phyloP scores from a whole-genome alignment of 2,888 invertebrate genomes.

The Spodoptera exigua region DNA sequence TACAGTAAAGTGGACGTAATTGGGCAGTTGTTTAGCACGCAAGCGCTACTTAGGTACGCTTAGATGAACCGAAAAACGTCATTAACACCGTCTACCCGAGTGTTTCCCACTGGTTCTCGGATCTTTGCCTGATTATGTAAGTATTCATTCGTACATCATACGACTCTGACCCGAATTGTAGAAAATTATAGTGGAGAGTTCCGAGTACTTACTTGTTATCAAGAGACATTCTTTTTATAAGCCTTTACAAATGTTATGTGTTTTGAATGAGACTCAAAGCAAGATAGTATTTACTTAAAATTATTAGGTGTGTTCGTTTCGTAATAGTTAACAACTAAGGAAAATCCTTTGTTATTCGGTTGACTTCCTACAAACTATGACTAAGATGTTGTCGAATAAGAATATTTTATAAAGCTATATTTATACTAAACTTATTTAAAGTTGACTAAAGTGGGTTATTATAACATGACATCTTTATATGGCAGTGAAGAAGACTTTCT shows the following conservation, averaged over 20 bases:
- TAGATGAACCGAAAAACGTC: conserved; percentile 7
- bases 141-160: conserved; percentile 13
- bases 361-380: no score
- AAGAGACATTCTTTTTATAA: conserved; percentile 16
- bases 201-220: conserved; percentile 12
- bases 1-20: conserved; percentile 43
- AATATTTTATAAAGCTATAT: no score
- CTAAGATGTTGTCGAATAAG: no score
- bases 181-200: conserved; percentile 35
- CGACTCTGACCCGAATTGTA: conserved; percentile 26
- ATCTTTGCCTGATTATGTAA: conserved; percentile 18
- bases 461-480: no score
- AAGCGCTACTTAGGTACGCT: conserved; percentile 6
- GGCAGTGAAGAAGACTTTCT: no score
- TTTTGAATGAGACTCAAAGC: conserved; percentile 4
- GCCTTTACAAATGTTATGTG: background rate
- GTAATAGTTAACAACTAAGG: conserved; percentile 5
- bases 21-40: conserved; percentile 38
- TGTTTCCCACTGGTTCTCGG: conserved; percentile 5
- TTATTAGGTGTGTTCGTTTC: background rate
- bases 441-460: no score
- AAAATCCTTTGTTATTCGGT: background rate
- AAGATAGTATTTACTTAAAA: background rate
- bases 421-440: no score
- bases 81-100: conserved; percentile 1